Evolutionary conservation across 2,797 vertebrate species (phyloP).

Genomic region (Ctenopoma multispine): DNA sequence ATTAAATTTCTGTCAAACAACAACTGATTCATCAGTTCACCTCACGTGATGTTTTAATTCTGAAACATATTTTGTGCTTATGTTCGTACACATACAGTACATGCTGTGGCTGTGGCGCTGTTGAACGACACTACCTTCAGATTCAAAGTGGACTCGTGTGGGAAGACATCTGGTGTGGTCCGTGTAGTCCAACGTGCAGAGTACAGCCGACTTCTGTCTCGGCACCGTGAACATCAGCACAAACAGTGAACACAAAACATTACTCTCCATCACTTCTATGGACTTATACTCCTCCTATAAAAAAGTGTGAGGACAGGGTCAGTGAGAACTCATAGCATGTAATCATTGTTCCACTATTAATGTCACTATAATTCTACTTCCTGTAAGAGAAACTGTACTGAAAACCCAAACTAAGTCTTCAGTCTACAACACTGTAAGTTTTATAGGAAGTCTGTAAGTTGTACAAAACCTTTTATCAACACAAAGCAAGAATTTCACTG

Average conservation of each 20-base stretch:
- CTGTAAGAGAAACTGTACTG: no score
- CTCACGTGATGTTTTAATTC: no score
- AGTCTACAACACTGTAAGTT: no score
- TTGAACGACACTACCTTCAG: slow-evolving; percentile 75
- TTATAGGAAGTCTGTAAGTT: no score
- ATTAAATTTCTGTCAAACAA: no score
- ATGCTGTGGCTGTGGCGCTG: no score
- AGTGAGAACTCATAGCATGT: background rate
- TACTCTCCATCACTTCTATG: slow-evolving; percentile 87
- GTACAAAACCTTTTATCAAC: no score
- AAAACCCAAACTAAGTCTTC: no score
- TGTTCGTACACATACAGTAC: background rate
- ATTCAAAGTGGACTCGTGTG: slow-evolving; percentile 79
- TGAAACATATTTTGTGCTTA: no score
- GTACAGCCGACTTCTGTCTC: slow-evolving; percentile 22
- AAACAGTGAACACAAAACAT: slow-evolving; percentile 85
- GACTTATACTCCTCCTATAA: slow-evolving; percentile 82
- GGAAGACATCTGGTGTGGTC: slow-evolving; percentile 85
- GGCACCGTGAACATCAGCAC: slow-evolving; percentile 80
- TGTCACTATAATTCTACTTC: background rate
- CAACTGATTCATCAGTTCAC: no score
- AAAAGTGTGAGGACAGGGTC: background rate
- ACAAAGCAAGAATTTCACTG: no score
- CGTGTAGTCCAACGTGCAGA: slow-evolving; percentile 83
- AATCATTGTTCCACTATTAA: no score